Conservation (phyloP, 2,113 vertebrate genomes). For the Caracal caracal region DNA sequence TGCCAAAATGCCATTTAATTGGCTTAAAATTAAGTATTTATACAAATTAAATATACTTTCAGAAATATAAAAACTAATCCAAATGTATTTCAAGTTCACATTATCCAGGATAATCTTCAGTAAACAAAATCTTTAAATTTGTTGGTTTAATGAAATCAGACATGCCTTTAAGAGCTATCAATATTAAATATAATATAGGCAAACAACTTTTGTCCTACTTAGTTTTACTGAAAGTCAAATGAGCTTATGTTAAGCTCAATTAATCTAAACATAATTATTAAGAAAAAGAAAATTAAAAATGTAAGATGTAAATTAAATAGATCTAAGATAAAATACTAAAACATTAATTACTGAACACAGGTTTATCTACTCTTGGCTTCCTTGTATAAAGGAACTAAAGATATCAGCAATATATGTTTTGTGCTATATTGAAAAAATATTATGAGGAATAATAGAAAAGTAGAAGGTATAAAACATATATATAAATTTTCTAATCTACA, state of each 20-base stretch:
- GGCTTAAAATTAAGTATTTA: neutral
- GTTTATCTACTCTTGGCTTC: neutral
- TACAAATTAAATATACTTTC: neutral
- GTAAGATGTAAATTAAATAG: neutral
- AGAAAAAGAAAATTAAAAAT: neutral
- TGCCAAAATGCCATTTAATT: neutral
- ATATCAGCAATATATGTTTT: neutral
- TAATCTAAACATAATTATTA: neutral
- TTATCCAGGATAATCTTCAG: neutral
- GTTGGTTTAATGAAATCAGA: neutral
- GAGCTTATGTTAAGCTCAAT: neutral
- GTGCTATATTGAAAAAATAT: neutral
- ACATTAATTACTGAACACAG: neutral
- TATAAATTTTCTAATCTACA: too few species aligned
- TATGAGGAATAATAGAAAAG: neutral
- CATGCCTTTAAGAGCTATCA: neutral
- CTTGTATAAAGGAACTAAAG: neutral
- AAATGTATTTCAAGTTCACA: neutral
- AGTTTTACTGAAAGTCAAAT: neutral
- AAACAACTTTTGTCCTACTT: neutral
- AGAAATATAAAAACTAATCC: neutral
- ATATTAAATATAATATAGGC: neutral
- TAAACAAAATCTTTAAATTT: neutral
- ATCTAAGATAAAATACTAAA: neutral
- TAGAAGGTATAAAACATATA: too few species aligned